Evolutionary conservation across 2,888 invertebrate genomes (phyloP).

Genomic region (Heteropelma amictum): DNA sequence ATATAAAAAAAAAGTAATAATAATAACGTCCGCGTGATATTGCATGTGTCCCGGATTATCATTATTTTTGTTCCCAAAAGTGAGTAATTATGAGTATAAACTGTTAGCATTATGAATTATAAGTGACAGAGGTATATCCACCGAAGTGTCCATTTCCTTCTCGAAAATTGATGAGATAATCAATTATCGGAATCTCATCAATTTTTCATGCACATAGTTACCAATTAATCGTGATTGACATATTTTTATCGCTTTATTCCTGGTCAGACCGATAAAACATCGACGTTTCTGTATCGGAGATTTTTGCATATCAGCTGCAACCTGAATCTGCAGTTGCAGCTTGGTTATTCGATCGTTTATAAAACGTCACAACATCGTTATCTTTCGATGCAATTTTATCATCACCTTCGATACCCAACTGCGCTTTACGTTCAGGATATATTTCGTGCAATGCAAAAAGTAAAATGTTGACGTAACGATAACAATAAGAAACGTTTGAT

Average conservation of each 20-base stretch:
- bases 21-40: too few species aligned
- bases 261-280: slow-evolving; percentile 29
- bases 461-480: too few species aligned
- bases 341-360: not conserved
- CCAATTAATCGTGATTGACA: slow-evolving; percentile 42
- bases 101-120: not conserved
- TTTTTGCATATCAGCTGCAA: not conserved
- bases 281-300: too few species aligned
- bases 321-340: not conserved
- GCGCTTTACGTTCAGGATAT: too few species aligned
- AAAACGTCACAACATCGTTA: not conserved
- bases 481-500: too few species aligned
- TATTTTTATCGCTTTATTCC: slow-evolving; percentile 30
- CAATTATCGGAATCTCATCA: slow-evolving; percentile 24
- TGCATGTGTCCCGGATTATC: too few species aligned
- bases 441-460: too few species aligned
- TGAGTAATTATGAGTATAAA: not conserved
- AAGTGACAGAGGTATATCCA: not conserved
- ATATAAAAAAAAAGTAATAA: too few species aligned
- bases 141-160: not conserved
- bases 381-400: too few species aligned
- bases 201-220: not conserved
- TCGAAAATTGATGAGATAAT: slow-evolving; percentile 27
- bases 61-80: too few species aligned
- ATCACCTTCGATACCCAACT: too few species aligned